Conservation (phyloP, 2,113 vertebrate species). For the Apteryx owenii region DNA sequence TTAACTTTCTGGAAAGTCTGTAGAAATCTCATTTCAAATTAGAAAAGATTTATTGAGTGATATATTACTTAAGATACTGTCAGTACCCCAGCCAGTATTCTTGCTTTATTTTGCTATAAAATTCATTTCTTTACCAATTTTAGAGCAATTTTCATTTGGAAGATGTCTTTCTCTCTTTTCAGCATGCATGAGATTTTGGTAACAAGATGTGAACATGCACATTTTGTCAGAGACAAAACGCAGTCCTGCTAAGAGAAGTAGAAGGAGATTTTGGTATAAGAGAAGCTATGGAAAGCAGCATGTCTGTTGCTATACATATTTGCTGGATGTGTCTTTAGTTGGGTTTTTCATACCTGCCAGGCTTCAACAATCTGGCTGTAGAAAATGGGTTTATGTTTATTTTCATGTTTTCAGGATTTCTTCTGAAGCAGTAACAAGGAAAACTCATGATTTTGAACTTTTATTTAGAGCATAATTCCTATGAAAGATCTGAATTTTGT, state of each 20-base stretch:
- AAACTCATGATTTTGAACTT: neutral
- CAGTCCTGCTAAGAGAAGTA: neutral
- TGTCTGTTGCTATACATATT: neutral
- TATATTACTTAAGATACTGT: neutral
- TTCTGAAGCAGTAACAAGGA: neutral
- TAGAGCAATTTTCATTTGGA: neutral
- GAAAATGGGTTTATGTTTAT: neutral
- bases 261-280: neutral
- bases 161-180: neutral
- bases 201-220: neutral
- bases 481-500: neutral
- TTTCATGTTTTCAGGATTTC: neutral
- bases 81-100: neutral
- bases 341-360: neutral
- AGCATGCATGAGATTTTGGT: neutral
- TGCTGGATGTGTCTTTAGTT: neutral
- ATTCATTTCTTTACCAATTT: neutral
- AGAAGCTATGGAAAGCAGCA: neutral
- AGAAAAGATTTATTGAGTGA: neutral
- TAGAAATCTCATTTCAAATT: conserved; percentile 27
- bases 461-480: neutral
- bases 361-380: neutral
- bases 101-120: neutral
- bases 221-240: neutral
- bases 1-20: neutral